Base-by-base conservation (phyloP, 1,140 invertebrate genomes). In the Drosophila rhopaloa region DNA sequence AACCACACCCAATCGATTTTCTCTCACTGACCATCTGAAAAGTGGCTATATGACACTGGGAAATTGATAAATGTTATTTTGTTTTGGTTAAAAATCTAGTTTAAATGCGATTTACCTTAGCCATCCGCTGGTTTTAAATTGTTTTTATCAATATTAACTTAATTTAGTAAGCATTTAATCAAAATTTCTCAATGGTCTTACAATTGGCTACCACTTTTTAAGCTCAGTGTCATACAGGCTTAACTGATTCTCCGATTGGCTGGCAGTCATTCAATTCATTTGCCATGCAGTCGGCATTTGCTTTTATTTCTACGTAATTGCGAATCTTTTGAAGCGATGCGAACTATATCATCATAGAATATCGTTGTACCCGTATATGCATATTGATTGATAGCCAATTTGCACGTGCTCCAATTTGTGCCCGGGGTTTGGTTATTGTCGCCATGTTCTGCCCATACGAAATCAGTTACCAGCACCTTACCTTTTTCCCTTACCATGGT, bases 281-380 rank as follows among this genome's bases (percentile, higher is more conserved):
- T 68, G 50, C 73, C 40, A 84, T 84, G 76, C 81, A 77, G 67
- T 68, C 67, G 62, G 81, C 76, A 84, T 80, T 84, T 73, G 81
- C 67, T 84, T 84, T 84, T 84, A 84, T 84, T 84, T 84, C 72
- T 57, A 47, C 59, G 62, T 79, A 83, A 83, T 83, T 84, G 81
- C 59, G 66, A 68, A 84, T 79, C 73, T 63, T 80, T 84, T 80
- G 72, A 80, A 80, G 72, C 81, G 72, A 72, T 79, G 76, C 72
- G 72, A 84, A 84, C 81, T 84, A 80, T 84, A 84, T 84, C 81
- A 84, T 80, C 55, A 29, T 61, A 53, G 44, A 77, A 60, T 59
- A 66, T 66, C 58, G 57, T 24, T 16, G 35, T 16, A 63, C 13
- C 24, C 46, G 29, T 84, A 76, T 84, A 76, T 84, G 81, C 81